Conservation (phyloP, 1,140 invertebrate species). For the Nymphalis io region DNA sequence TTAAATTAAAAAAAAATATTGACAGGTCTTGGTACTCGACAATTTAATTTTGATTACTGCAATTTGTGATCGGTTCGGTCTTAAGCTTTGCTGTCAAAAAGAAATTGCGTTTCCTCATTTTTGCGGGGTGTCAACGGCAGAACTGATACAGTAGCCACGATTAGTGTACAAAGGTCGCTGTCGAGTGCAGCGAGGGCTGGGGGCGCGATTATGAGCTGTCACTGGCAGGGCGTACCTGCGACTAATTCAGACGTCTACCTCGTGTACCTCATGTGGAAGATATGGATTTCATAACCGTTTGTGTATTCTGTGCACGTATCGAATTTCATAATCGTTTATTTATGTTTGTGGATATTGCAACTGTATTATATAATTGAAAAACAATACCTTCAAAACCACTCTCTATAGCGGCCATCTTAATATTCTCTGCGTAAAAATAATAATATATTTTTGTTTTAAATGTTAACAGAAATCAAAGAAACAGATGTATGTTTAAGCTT, state of each 20-base stretch:
- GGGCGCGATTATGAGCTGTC: constrained; percentile 72
- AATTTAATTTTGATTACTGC: not conserved
- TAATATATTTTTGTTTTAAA: no score
- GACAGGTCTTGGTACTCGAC: not conserved
- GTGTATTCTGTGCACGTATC: not conserved
- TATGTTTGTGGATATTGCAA: no score
- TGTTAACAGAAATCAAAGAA: no score
- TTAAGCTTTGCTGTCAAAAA: constrained; percentile 54
- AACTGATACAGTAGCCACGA: constrained; percentile 62
- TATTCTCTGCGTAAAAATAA: no score
- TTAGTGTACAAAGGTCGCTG: constrained; percentile 73
- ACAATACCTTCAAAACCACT: no score
- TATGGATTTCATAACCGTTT: constrained; percentile 35
- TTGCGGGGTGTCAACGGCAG: constrained; percentile 53
- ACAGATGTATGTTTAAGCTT: no score
- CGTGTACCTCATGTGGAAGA: constrained; percentile 25
- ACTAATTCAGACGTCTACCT: constrained; percentile 60
- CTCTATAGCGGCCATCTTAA: no score
- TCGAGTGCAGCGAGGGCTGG: constrained; percentile 47
- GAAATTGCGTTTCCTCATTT: constrained; percentile 65
- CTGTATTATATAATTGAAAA: no score
- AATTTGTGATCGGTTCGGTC: not conserved
- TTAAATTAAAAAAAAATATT: not conserved
- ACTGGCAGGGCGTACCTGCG: constrained; percentile 62
- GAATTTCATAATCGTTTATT: no score